A percentile compares a stretch with the other conserved stretches of the same genome.
Evolutionary conservation across 2,888 invertebrate genomes (phyloP).

Genomic region (Acanthosepion pharaonis): DNA sequence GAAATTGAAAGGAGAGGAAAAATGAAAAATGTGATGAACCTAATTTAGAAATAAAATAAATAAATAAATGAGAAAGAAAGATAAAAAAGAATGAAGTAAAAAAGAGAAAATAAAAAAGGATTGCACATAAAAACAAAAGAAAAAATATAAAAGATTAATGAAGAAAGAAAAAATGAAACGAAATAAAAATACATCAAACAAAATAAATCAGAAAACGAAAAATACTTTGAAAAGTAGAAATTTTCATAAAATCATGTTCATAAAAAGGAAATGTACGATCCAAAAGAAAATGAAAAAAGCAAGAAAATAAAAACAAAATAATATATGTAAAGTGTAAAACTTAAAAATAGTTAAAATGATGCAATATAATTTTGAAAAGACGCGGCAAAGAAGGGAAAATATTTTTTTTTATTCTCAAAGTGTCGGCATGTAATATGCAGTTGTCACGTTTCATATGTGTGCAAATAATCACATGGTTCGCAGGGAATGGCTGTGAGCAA

Average conservation of each 20-base stretch:
- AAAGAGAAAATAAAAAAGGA: too few relatives aligned
- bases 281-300: background rate
- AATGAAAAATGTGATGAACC: too few relatives aligned
- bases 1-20: too few relatives aligned
- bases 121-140: too few relatives aligned
- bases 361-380: background rate
- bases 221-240: too few relatives aligned
- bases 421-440: slow-evolving; percentile 22
- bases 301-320: background rate
- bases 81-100: too few relatives aligned
- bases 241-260: background rate
- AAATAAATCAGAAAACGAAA: too few relatives aligned
- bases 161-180: too few relatives aligned
- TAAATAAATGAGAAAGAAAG: too few relatives aligned
- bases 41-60: too few relatives aligned
- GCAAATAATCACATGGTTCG: background rate
- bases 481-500: background rate
- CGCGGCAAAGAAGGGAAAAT: background rate
- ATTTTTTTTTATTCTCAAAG: background rate
- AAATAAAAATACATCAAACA: too few relatives aligned
- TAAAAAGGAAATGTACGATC: background rate
- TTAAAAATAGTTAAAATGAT: background rate
- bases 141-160: too few relatives aligned
- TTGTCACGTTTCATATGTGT: background rate
- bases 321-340: background rate